Conservation (phyloP, 2,888 invertebrate species). For the Camptogramma bilineatum region DNA sequence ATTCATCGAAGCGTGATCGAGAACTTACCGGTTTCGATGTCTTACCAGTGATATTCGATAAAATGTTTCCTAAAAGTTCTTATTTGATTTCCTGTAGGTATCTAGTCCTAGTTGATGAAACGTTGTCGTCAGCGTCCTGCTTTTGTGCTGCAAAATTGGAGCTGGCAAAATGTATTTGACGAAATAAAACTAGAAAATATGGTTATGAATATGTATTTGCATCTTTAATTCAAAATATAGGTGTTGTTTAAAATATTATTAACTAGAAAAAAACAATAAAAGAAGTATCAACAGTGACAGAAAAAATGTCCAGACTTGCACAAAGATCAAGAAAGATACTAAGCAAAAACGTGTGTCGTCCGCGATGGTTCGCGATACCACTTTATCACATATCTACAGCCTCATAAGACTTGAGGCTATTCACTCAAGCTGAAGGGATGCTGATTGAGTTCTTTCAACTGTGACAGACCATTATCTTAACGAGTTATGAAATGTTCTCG, state of each 20-base stretch:
- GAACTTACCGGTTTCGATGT: conserved; percentile 46
- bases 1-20: conserved; percentile 37
- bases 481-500: conserved; percentile 38
- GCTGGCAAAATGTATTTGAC: too few relatives aligned
- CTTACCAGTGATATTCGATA: background rate
- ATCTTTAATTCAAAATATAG: too few relatives aligned
- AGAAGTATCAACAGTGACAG: background rate
- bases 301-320: background rate
- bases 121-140: too few relatives aligned
- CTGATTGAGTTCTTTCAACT: conserved; percentile 40
- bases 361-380: background rate
- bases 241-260: too few relatives aligned
- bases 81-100: background rate
- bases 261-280: too few relatives aligned
- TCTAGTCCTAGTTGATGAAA: too few relatives aligned
- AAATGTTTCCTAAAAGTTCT: background rate
- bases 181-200: too few relatives aligned
- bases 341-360: background rate
- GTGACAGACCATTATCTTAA: conserved; percentile 41
- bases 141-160: too few relatives aligned
- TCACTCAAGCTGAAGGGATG: conserved; percentile 28
- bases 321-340: background rate
- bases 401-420: conserved; percentile 12
- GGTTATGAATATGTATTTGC: too few relatives aligned
- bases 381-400: conserved; percentile 2